Base-by-base conservation (phyloP, 2,888 invertebrate genomes). In the Hartigia nigra region DNA sequence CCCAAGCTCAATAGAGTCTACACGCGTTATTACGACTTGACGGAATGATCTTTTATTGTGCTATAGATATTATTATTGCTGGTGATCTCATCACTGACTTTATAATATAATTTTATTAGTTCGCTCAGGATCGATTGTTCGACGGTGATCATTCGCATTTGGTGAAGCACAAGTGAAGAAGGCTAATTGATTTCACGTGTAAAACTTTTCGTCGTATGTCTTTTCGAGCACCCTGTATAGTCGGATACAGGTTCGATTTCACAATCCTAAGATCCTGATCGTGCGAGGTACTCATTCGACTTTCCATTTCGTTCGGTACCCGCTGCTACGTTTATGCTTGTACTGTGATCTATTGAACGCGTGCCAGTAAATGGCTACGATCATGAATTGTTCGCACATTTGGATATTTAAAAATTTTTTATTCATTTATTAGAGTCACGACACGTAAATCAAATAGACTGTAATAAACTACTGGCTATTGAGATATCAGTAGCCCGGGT, bases 221-320 rank as follows among this genome's bases (percentile, higher is more conserved):
- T 81, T 79, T 84, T 81, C 74, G 78, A 79, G 39, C 74, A 34
- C 39, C 75, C 72, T 74, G 39, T 77, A 78, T 74, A 76, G 75
- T 83, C 78, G 75, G 79, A 78, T 80, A 76, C 76, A 55, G 76
- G 70, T 55, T 70, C 31, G 34, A 75, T 85, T 84, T 86, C 84
- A 82, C 84, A 86, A 86, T 85, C 81, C 77, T 80, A 81, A 83
- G 86, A 86, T 86, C 84, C 82, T 83, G 86, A 85, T 86, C 86
- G 84, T 83, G 79, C 76, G 74, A 79, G 81, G 77, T 75, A 76
- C 80, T 83, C 82, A 82, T 82, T 85, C 84, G 82, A 86, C 86
- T 86, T 86, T 86, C 85, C 86, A 84, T 86, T 86, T 86, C 82
- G 83, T 83, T 79, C 80, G 81, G 82, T 82, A 82, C 72, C 72